These are phyloP conservation scores for Cricetomys ansorgei DNA, from an alignment of 2,113 vertebrate genomes.

Conservation along the genomic window DNA sequence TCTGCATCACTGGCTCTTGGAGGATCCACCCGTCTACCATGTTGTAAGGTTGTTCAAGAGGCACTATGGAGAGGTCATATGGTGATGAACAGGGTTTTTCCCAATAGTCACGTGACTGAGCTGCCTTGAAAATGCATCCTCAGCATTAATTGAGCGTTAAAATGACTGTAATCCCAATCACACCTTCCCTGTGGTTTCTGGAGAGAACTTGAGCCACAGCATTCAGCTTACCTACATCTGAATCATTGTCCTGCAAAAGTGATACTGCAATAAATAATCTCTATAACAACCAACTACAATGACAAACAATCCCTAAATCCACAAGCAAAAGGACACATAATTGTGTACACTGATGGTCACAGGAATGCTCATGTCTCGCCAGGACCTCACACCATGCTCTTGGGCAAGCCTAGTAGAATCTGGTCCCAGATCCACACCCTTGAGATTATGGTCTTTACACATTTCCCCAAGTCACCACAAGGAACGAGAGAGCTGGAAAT, in stretches of 20 bases:
- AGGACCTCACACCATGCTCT: fast-evolving
- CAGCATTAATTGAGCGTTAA: background rate
- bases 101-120: fast-evolving
- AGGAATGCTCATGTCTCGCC: background rate
- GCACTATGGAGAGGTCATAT: background rate
- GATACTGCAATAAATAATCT: background rate
- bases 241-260: background rate
- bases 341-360: background rate
- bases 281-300: background rate
- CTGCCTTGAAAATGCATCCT: background rate
- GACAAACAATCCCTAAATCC: background rate
- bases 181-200: background rate
- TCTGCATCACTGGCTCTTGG: background rate
- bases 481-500: fast-evolving
- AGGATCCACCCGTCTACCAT: background rate
- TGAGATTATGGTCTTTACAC: background rate
- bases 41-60: background rate
- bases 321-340: background rate
- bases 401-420: background rate
- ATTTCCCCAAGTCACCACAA: background rate
- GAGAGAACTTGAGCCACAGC: background rate
- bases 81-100: background rate
- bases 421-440: background rate
- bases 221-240: background rate
- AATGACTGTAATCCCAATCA: background rate